Conservation (phyloP, 2,888 invertebrate species). For the Athripsodes cinereus region DNA sequence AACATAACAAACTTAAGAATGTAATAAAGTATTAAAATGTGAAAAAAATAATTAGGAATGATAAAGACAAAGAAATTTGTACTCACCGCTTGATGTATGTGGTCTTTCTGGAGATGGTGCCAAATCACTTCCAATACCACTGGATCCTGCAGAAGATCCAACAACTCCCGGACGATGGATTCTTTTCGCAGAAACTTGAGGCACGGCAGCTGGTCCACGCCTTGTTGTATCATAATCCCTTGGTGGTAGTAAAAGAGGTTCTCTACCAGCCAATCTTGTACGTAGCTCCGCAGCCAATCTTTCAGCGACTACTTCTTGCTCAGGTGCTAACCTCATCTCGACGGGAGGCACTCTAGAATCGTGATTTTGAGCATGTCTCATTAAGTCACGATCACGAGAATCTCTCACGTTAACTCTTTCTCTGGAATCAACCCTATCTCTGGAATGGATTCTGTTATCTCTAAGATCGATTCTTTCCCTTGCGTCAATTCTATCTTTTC, state of each 20-base stretch:
- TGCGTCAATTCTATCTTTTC: slow-evolving; percentile 8
- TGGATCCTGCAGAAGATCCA: slow-evolving; percentile 74
- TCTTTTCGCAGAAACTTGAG: slow-evolving; percentile 11
- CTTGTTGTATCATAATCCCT: slow-evolving; percentile 91
- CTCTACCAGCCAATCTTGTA: slow-evolving; percentile 44
- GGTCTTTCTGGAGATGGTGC: slow-evolving; percentile 74
- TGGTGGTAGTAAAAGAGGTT: slow-evolving; percentile 83
- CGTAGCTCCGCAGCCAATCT: slow-evolving; percentile 88
- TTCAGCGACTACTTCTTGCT: slow-evolving; percentile 42
- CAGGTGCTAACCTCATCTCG: slow-evolving; percentile 48
- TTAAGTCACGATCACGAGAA: slow-evolving; percentile 41
- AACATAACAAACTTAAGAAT: too few species aligned
- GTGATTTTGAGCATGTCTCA: slow-evolving; percentile 60
- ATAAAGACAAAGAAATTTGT: neutral
- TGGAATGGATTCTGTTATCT: slow-evolving; percentile 6
- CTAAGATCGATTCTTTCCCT: slow-evolving; percentile 8
- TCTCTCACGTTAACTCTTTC: slow-evolving; percentile 4
- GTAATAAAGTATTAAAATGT: too few species aligned
- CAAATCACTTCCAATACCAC: slow-evolving; percentile 84
- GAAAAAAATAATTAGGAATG: too few species aligned
- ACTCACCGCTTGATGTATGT: slow-evolving; percentile 40
- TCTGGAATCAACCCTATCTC: slow-evolving; percentile 6
- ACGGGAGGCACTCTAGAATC: slow-evolving; percentile 30
- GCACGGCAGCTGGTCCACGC: slow-evolving; percentile 34
- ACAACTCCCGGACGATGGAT: slow-evolving; percentile 34